Conservation (phyloP, 1,140 invertebrate species). For the Caerostris extrusa region DNA sequence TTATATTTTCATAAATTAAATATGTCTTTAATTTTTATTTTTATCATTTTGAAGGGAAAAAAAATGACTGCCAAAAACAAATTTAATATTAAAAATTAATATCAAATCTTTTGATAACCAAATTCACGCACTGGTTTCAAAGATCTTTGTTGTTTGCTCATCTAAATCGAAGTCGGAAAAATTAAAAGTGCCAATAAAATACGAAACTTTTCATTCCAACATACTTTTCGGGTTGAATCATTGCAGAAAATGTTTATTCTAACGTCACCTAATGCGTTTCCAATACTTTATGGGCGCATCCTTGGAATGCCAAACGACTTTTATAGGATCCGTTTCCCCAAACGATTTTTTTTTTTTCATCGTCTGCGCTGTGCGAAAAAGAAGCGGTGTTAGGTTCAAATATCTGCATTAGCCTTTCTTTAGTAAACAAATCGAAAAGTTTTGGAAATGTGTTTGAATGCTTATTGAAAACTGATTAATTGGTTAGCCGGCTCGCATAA, state of each 20-base stretch:
- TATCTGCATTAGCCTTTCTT: not conserved
- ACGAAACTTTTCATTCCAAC: not conserved
- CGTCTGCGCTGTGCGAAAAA: not conserved
- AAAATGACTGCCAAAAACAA: too few species aligned
- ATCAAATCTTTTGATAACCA: too few species aligned
- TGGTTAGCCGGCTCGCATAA: too few species aligned
- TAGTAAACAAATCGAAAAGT: not conserved
- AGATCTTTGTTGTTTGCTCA: too few species aligned
- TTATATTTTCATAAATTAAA: too few species aligned
- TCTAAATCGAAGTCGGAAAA: not conserved
- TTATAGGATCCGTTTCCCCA: not conserved
- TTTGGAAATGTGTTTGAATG: not conserved
- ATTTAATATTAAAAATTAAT: too few species aligned
- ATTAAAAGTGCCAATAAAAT: conserved; percentile 11
- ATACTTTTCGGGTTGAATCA: not conserved
- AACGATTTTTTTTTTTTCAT: not conserved
- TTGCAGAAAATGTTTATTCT: conserved; percentile 6
- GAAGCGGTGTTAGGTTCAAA: not conserved
- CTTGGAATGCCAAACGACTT: not conserved
- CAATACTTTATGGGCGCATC: not conserved
- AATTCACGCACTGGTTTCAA: too few species aligned
- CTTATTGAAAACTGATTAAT: not conserved
- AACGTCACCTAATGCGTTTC: not conserved
- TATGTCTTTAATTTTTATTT: too few species aligned
- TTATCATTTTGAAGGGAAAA: too few species aligned